These are phyloP conservation scores for Sylvia atricapilla DNA, from an alignment of 2,113 vertebrate genomes.

Conservation along the genomic window DNA sequence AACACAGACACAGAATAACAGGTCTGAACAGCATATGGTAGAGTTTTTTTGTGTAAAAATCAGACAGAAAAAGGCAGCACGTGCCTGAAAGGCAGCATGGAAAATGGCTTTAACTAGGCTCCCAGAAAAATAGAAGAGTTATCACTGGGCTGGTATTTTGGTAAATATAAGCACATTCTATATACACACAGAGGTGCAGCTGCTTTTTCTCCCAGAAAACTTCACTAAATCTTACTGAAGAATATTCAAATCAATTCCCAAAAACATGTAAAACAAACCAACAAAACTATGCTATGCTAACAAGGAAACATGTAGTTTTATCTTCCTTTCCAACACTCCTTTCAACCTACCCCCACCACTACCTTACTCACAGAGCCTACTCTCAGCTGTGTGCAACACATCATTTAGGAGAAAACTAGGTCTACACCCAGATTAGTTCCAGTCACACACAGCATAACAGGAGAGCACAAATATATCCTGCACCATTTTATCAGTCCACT, in stretches of 20 bases:
- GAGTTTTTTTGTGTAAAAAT: not conserved
- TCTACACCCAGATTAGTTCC: not conserved
- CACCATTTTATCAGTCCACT: not conserved
- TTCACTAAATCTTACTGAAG: not conserved
- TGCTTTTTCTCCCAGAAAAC: not conserved
- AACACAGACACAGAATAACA: not conserved
- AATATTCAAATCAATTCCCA: not conserved
- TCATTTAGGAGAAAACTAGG: not conserved
- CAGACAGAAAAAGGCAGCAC: not conserved
- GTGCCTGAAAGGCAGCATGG: not conserved
- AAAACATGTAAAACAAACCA: not conserved
- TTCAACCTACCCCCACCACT: not conserved
- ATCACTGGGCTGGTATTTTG: not conserved
- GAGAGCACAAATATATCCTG: not conserved
- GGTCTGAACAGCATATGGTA: not conserved
- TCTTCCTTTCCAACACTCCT: not conserved
- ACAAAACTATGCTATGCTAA: not conserved
- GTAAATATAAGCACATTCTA: not conserved
- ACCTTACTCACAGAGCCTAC: not conserved
- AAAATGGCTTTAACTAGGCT: not conserved
- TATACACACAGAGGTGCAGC: rapidly evolving
- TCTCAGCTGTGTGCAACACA: not conserved
- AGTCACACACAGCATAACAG: not conserved
- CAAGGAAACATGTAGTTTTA: not conserved
- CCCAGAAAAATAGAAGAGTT: not conserved